Evolutionary conservation across 2,888 invertebrate genomes (phyloP).

Genomic region (Horisme vitalbata): DNA sequence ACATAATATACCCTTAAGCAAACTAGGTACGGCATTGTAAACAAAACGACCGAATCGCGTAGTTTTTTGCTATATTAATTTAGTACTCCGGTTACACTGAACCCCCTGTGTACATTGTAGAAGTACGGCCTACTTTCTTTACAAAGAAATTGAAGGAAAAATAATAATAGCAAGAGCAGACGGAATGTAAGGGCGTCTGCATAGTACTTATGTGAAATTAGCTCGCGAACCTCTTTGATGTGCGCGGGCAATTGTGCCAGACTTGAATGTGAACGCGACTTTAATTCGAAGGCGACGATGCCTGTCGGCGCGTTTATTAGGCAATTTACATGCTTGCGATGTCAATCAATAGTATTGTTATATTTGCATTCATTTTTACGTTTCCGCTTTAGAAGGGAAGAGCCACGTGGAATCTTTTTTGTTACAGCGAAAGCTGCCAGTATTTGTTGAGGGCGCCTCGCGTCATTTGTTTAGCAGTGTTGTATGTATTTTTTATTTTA

Average conservation of each 20-base stretch:
- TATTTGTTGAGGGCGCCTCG: neutral
- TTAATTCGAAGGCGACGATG: conserved; percentile 66
- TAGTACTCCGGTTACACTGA: conserved; percentile 73
- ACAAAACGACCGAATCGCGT: conserved; percentile 69
- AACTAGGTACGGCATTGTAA: conserved; percentile 68
- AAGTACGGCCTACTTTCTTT: conserved; percentile 63
- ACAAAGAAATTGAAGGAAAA: conserved; percentile 72
- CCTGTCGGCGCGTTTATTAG: conserved; percentile 44
- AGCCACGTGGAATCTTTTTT: neutral
- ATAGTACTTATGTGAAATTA: conserved; percentile 80
- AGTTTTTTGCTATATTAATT: conserved; percentile 77
- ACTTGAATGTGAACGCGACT: conserved; percentile 66
- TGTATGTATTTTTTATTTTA: too few relatives aligned
- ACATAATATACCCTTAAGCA: conserved; percentile 77
- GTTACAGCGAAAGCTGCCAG: neutral
- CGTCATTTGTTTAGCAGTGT: too few relatives aligned
- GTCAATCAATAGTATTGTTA: conserved; percentile 31
- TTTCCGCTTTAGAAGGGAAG: neutral
- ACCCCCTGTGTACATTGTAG: conserved; percentile 62
- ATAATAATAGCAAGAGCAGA: conserved; percentile 66
- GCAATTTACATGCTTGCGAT: conserved; percentile 41
- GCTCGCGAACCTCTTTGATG: conserved; percentile 74
- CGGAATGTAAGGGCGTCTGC: conserved; percentile 69
- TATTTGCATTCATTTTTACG: conserved; percentile 3
- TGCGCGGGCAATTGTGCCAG: conserved; percentile 70